Base-by-base conservation (phyloP, 2,888 invertebrate species). In the Andrena chrysosceles region DNA sequence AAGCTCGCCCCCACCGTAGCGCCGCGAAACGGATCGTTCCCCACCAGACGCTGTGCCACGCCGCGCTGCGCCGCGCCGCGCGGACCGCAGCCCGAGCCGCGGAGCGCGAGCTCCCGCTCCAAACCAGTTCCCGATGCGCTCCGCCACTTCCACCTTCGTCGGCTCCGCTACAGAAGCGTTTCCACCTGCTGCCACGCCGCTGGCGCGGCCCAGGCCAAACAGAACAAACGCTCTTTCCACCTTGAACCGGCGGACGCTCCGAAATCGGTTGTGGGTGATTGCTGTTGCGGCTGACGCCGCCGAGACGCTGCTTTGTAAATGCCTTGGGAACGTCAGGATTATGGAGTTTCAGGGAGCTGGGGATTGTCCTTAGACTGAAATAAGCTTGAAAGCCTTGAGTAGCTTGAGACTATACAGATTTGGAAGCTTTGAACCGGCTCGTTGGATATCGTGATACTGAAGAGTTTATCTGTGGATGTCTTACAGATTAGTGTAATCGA, bases 1-100 rank as follows among this genome's bases (percentile, higher is more conserved):
- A 89, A 89, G 90, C 87, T 81, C 84, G 75, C 80, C 85, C 90
- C 86, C 84, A 86, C 83, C 78, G 20, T n/a, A 26, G 3, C 48
- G 23, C 16, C 81, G 64, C 81, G 64, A 64, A 82, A 76, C 76
- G 82, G 83, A 83, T 71, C 83, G 67, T 10, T 20, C 74, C 77
- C 83, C 74, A 72, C 83, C 42, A 52, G 26, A 20, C 20, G 3
- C 60, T 6, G 49, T 56, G 59, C 62, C 67, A 64, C 68, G 69
- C 69, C 64, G 66, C 64, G 31, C 20, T 23, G 71, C 66, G 31
- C 62, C 59, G 56, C 26, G 29, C 52, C 16, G 42, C 26, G 10
- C 16, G 54, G 10, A 42, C 42, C 67, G 16, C 20, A 49, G 52
- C 33, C 10, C 54, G 54, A n/a, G 29, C 33, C 20, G 16, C 26